A percentile compares a stretch with the other conserved stretches of the same genome.
phyloP scores from a whole-genome alignment of 92 coral and sea anemone genomes.

The Plumapathes pennacea region DNA sequence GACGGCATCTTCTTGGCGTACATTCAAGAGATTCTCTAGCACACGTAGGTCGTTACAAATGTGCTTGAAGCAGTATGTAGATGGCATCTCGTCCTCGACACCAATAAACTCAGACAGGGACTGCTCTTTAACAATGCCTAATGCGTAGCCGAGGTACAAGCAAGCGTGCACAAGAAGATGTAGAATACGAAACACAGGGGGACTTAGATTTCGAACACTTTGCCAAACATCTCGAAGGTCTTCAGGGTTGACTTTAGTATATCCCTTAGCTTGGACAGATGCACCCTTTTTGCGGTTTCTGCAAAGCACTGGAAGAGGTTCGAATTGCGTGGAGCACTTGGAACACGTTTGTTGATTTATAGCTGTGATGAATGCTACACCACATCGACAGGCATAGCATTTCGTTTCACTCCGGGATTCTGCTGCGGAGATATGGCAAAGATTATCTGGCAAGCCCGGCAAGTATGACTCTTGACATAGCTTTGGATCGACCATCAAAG shows the following conservation, averaged over 20 bases:
- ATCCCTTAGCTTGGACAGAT: too few relatives aligned
- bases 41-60: conserved; percentile 10
- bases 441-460: conserved; percentile 4
- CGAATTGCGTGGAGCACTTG: too few relatives aligned
- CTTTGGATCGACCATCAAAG: conserved; percentile 5
- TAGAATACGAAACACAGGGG: conserved; percentile 31
- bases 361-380: too few relatives aligned
- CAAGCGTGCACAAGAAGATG: conserved; percentile 44
- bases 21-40: conserved; percentile 10
- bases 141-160: conserved; percentile 33
- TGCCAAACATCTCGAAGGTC: too few relatives aligned
- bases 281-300: too few relatives aligned
- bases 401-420: too few relatives aligned
- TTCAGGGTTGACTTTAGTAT: not conserved
- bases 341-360: too few relatives aligned
- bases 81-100: not conserved
- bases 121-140: conserved; percentile 8
- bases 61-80: conserved; percentile 25
- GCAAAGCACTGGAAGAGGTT: too few relatives aligned
- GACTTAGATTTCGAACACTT: conserved; percentile 5
- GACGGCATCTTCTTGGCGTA: conserved; percentile 12
- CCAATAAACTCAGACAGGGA: conserved; percentile 2
- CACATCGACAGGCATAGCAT: too few relatives aligned
- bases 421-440: too few relatives aligned
- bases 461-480: not conserved